Evolutionary conservation across 2,113 vertebrate species (phyloP), one percentile per base, ranked within the genome.

Genomic region (Blennius ocellaris): DNA sequence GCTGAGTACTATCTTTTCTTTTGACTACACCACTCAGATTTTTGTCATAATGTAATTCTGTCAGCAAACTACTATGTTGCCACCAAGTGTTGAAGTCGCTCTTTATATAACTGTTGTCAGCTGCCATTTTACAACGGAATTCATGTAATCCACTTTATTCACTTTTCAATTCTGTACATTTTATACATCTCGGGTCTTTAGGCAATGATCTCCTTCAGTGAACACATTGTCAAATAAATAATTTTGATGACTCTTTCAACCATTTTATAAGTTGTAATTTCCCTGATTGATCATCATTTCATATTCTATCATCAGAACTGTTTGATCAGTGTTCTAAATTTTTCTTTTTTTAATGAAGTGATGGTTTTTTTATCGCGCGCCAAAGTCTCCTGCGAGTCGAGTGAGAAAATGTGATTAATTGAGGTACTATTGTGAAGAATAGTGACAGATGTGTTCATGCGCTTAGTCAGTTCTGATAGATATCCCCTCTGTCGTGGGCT

Each of bases 371-470:
- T 44, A 69, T 3, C 51, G 53, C 49, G 16, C 54, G 15, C 44
- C 53, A 66, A 36, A 51, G 48, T 53, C n/a, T 41, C 15, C 51
- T 55, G 48, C 49, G 21, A 68, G 49, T 45, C 30, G 11, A 39
- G 51, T 2, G 8, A 69, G n/a, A 11, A 44, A 45, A 51, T 60
- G 37, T 78, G 81, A 80, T 76, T 40, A 62, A 87, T 67, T 55
- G 61, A 65, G 38, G 76, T 38, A 66, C 58, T 57, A 52, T 70
- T 17, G 7, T 52, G 51, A 83, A 59, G 76, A 73, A 62, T 37
- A 53, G 57, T 52, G 67, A 80, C 73, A 56, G 80, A 73, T 80
- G 75, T 86, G 71, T 75, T 77, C 72, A 68, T 85, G 68, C 40
- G 30, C 37, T 58, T 64, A 84, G 63, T 66, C 83, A 72, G n/a